Evolutionary conservation across 2,113 vertebrate genomes (phyloP), one percentile per base, ranked within the genome.

Genomic region (Chloroceryle aenea): DNA sequence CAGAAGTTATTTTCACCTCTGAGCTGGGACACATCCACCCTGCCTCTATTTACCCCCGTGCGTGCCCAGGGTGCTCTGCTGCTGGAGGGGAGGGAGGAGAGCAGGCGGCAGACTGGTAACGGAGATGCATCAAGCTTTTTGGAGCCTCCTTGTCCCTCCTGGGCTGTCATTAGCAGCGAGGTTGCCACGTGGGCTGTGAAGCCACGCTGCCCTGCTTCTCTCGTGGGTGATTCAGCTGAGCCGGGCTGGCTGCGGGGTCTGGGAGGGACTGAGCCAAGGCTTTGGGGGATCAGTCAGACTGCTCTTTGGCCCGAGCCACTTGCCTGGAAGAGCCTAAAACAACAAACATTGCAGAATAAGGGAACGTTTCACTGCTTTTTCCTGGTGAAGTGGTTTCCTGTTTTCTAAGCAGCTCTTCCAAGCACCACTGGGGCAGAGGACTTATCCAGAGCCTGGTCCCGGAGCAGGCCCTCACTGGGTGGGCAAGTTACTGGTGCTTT

Each of bases 381-480:
- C 64, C 76, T 88, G 80, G 64, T 75, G 55, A 7, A 77, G 77
- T 27, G 59, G 76, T 95, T 96, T 96, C 96, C 94, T 95, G 95
- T 96, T 95, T 90, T 89, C 64, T 78, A 47, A 95, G 76, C 72
- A 88, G 50, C 42, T 67, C 45, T 89, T 87, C 91, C 91, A 97
- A 50, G 74, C 77, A 79, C 27, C 76, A 64, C 94, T 94, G 81
- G 89, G 81, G 52, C 81, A 89, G 77, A 87, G 85, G 85, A 75
- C 36, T 92, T 68, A 47, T 19, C 63, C 2, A 66, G 43, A 89
- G 81, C 61, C 68, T 58, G 26, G 43, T 84, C 56, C 66, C 45
- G 18, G 38, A 52, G 56, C 47, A 67, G 68, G 59, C 11, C 67
- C 71, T 47, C 42, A 68, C 30, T 1, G 0, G 8, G 47, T 52